Conservation (phyloP, 2,888 invertebrate genomes). For the Drosophila villosipedis region DNA sequence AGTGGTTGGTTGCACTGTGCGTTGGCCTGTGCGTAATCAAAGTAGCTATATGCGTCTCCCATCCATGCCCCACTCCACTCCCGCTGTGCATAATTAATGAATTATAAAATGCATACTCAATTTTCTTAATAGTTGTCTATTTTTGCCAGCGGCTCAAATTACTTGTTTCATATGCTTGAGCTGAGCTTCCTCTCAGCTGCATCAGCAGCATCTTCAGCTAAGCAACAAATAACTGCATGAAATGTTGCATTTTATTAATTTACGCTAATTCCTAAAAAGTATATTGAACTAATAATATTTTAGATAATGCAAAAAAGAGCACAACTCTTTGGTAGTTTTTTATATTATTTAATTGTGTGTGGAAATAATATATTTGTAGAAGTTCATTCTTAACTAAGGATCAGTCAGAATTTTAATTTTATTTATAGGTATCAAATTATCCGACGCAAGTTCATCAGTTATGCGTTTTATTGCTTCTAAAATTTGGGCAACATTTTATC, state of each 20-base stretch:
- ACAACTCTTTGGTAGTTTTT: neutral
- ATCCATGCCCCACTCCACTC: neutral
- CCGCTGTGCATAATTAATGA: slow-evolving; percentile 81
- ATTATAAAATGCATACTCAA: slow-evolving; percentile 80
- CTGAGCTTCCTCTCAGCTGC: neutral
- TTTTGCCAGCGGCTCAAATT: slow-evolving; percentile 23
- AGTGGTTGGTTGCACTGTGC: slow-evolving; percentile 54
- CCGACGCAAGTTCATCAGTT: neutral
- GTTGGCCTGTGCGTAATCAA: slow-evolving; percentile 77
- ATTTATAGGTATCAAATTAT: neutral
- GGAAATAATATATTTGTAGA: neutral
- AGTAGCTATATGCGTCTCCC: slow-evolving; percentile 2
- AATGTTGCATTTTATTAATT: neutral
- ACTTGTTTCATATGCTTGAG: slow-evolving; percentile 18
- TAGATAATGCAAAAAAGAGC: neutral
- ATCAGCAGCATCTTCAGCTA: neutral
- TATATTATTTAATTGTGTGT: neutral
- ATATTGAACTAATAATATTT: neutral
- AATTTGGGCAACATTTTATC: neutral
- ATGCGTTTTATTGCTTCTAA: neutral
- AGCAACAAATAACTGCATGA: neutral
- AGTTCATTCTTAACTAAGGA: neutral
- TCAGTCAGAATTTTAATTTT: neutral
- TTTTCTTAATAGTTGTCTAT: slow-evolving; percentile 69
- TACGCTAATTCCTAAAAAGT: neutral